Base-by-base conservation (phyloP, 2,113 vertebrate species). In the Aegithalos caudatus region DNA sequence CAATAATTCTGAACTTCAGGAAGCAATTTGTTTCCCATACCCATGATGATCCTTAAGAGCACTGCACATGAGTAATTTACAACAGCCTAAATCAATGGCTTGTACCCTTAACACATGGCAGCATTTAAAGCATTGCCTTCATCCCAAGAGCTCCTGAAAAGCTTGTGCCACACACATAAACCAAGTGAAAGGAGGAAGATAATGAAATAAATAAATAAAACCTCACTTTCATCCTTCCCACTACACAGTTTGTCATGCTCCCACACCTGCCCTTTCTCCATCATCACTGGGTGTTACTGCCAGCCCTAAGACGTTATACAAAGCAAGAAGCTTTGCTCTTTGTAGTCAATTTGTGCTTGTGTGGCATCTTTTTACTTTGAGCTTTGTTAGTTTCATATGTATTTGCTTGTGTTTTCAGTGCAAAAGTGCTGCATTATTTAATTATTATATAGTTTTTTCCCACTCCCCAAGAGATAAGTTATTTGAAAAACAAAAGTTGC, bases 21-120 rank as follows among this genome's bases (percentile, higher is more conserved):
- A 24, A 37, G 33, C 13, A 42, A 18, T 58, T 37, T 81, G 67
- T 19, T 64, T 58, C 58, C 72, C 15, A 27, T 3, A 5, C 5
- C 37, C 0, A 0, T 29, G 56, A 31, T 20, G 23, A 22, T 66
- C 27, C 76, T 38, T 3, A 38, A 29, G 65, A 65, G 40, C 45
- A 17, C 38, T 1, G 9, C 18, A 40, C 4, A 2, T 1, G 17
- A 47, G 58, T 25, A 10, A 33, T 7, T 23, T 19, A 29, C n/a
- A 53, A 11, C 27, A 76, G 78, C 31, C 35, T 9, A 8, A 27
- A 44, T 6, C 53, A 19, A 5, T 3, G 18, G 48, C 21, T 73
- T 70, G 28, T 16, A 24, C 71, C 70, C 47, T 8, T 2, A 40
- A 8, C 40, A 28, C 33, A 6, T 0, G 4, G 29, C 69, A 84